Evolutionary conservation across 2,797 vertebrate species (phyloP).

Genomic region (Ctenochaetus hawaiiensis): DNA sequence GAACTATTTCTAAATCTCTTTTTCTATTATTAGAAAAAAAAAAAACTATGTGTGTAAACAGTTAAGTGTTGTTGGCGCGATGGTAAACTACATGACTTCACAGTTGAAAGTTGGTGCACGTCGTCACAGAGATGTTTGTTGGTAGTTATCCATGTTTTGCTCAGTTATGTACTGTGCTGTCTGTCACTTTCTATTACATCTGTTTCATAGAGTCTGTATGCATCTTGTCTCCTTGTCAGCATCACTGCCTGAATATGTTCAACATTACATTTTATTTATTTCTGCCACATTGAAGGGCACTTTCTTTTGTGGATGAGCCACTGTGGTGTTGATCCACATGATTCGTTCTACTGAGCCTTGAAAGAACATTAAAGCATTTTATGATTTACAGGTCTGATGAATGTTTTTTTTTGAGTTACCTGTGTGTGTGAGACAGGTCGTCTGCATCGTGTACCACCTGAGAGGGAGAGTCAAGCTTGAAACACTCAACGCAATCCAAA

Average conservation of each 20-base stretch:
- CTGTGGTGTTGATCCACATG: constrained; percentile 46
- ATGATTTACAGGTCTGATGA: constrained; percentile 49
- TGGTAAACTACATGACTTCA: constrained; percentile 42
- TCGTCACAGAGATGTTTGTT: constrained; percentile 35
- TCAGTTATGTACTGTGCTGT: constrained; percentile 33
- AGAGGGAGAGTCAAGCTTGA: no score
- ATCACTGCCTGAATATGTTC: constrained; percentile 66
- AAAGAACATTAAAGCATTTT: constrained; percentile 78
- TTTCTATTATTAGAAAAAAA: constrained; percentile 52
- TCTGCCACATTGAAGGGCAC: constrained; percentile 53
- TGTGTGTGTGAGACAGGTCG: background rate
- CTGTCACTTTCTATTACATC: constrained; percentile 40
- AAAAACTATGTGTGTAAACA: constrained; percentile 45
- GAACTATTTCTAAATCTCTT: constrained; percentile 45
- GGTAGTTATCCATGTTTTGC: constrained; percentile 44
- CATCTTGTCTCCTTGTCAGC: constrained; percentile 56
- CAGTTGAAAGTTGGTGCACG: constrained; percentile 30
- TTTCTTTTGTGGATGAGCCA: constrained; percentile 65
- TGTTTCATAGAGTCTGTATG: constrained; percentile 52
- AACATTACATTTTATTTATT: constrained; percentile 34
- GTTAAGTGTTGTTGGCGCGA: constrained; percentile 31
- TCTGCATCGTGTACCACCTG: background rate
- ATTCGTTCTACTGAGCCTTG: constrained; percentile 64
- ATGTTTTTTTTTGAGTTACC: constrained; percentile 21
- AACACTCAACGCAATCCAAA: no score